phyloP scores from a whole-genome alignment of 1,140 invertebrate species.

The Brevipalpus yothersi region DNA sequence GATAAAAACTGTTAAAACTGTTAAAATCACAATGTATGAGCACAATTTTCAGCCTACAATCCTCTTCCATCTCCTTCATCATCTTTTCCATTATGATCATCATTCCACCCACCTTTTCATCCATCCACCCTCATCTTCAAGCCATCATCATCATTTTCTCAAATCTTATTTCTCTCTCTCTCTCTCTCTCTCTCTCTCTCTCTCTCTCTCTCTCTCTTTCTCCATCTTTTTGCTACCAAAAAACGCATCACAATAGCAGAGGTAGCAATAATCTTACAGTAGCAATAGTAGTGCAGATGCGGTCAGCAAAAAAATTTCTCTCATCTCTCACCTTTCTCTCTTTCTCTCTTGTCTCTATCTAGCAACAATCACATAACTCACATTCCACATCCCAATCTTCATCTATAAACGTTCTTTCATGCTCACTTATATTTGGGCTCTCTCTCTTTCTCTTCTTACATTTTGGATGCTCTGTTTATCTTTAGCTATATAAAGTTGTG shows the following conservation, averaged over 20 bases:
- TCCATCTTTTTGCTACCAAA: background rate
- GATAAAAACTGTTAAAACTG: too few species aligned
- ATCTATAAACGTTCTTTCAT: too few species aligned
- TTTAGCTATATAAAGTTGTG: background rate
- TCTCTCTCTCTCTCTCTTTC: background rate
- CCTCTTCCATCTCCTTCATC: too few species aligned
- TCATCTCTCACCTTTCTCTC: too few species aligned
- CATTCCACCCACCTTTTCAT: background rate
- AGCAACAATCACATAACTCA: background rate
- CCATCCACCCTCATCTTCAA: background rate
- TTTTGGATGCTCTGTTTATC: background rate
- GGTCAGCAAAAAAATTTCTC: background rate
- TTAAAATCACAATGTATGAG: too few species aligned
- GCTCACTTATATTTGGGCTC: too few species aligned
- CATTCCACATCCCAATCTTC: background rate
- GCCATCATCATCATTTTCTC: background rate
- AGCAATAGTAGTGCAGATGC: background rate
- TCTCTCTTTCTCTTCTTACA: background rate
- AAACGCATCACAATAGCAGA: too few species aligned
- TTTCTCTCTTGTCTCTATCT: background rate
- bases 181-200: background rate
- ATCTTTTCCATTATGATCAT: background rate
- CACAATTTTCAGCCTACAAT: too few species aligned
- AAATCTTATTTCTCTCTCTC: background rate
- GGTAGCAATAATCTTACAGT: too few species aligned